A percentile compares a stretch with the other conserved stretches of the same genome.
These are phyloP conservation scores for Gallinago jamesoni DNA, from an alignment of 2,113 vertebrate genomes.

Conservation along the genomic window DNA sequence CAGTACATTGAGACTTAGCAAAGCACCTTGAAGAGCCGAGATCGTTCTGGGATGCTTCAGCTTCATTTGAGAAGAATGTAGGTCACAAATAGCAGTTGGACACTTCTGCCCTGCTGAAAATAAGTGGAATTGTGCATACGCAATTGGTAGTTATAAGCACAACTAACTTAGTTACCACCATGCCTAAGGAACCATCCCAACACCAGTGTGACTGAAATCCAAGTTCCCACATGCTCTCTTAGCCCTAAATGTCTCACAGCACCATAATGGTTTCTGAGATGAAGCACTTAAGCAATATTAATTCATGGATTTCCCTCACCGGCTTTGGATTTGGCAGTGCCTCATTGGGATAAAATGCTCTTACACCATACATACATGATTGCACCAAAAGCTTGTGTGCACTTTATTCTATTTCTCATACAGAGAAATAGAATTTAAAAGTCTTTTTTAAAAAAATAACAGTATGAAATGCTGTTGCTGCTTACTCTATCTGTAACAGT, in stretches of 20 bases:
- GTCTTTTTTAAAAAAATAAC: not conserved
- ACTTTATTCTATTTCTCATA: not conserved
- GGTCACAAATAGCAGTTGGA: not conserved
- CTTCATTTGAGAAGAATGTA: not conserved
- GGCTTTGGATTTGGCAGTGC: not conserved
- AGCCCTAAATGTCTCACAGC: not conserved
- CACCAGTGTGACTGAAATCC: not conserved
- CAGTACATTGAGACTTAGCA: not conserved
- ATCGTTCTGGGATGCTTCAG: not conserved
- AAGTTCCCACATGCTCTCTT: not conserved
- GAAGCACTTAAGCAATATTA: not conserved
- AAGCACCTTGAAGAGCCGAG: not conserved
- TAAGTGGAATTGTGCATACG: not conserved
- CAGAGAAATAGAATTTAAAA: not conserved
- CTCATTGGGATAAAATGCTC: not conserved
- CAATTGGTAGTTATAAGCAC: not conserved
- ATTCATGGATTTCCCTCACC: not conserved
- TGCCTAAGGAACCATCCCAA: not conserved
- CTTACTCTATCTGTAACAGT: not conserved
- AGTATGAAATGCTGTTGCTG: not conserved
- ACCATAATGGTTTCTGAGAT: not conserved
- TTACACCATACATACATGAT: not conserved
- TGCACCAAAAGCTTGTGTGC: not conserved
- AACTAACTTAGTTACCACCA: not conserved
- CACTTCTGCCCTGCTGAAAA: not conserved